Evolutionary conservation across 2,888 invertebrate species (phyloP).

Genomic region (Autographa gamma): DNA sequence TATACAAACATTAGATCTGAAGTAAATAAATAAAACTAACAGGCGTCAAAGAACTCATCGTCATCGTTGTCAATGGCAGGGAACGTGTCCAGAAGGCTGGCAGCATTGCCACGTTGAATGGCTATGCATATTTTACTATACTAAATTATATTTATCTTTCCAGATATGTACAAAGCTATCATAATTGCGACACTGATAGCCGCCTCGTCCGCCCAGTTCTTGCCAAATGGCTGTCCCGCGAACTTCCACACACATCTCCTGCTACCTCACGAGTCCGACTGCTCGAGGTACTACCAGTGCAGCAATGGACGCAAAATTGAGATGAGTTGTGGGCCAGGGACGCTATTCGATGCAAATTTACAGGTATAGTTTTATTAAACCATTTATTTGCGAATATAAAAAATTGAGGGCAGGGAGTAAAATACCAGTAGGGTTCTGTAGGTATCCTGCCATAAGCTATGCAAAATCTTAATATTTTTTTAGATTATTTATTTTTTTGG

Average conservation of each 20-base stretch:
- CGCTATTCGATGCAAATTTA: conserved; percentile 64
- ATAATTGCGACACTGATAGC: conserved; percentile 65
- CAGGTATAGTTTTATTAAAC: conserved; percentile 51
- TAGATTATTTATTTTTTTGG: too few relatives aligned
- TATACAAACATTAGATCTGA: too few relatives aligned
- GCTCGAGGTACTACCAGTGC: conserved; percentile 70
- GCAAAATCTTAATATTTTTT: too few relatives aligned
- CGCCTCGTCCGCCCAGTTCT: conserved; percentile 67
- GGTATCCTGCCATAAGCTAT: too few relatives aligned
- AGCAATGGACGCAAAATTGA: conserved; percentile 63
- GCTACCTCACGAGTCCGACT: conserved; percentile 70
- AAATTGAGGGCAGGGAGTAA: too few relatives aligned
- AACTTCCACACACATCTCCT: conserved; percentile 60
- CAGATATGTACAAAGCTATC: conserved; percentile 67
- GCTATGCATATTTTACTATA: too few relatives aligned
- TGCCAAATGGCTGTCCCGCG: conserved; percentile 69
- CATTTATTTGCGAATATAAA: background rate
- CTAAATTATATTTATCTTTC: conserved; percentile 8
- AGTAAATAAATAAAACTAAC: too few relatives aligned
- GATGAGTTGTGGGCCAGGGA: conserved; percentile 61
- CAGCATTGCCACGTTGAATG: too few relatives aligned
- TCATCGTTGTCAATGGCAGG: too few relatives aligned
- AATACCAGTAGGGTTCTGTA: too few relatives aligned
- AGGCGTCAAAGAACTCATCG: too few relatives aligned
- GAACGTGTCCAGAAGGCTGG: too few relatives aligned